Percentiles rank a stretch among this genome's conserved stretches.
Conservation (phyloP, 2,888 invertebrate species). For the Podabrus alpinus region DNA sequence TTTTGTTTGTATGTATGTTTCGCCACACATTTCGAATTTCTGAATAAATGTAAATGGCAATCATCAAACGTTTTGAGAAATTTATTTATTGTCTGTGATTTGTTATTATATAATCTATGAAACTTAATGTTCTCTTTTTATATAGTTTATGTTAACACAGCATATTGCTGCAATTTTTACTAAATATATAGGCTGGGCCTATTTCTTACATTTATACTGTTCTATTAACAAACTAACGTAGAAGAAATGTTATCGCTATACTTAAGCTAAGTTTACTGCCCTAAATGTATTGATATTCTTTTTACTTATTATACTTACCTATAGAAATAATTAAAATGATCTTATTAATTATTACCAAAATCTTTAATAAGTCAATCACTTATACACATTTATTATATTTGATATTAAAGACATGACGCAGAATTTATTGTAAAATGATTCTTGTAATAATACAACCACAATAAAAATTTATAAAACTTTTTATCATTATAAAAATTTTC, state of each 20-base stretch:
- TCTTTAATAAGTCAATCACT: not conserved
- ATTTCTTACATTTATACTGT: not conserved
- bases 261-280: not conserved
- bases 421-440: not conserved
- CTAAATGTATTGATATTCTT: not conserved
- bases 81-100: constrained; percentile 41
- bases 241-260: not conserved
- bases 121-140: constrained; percentile 36
- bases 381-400: not conserved
- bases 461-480: not conserved
- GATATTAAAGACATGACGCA: not conserved
- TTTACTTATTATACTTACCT: not conserved
- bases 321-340: not conserved
- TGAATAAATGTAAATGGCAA: not conserved
- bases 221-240: not conserved
- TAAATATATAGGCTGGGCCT: constrained; percentile 3
- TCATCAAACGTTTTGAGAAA: not conserved
- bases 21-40: not conserved
- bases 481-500: not conserved
- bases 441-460: not conserved
- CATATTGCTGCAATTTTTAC: constrained; percentile 8
- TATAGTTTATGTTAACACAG: constrained; percentile 31
- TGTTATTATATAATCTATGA: constrained; percentile 38
- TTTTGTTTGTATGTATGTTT: not conserved
- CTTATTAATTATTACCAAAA: not conserved